Conservation (phyloP, 2,113 vertebrate species). For the Coptodon rendalli region DNA sequence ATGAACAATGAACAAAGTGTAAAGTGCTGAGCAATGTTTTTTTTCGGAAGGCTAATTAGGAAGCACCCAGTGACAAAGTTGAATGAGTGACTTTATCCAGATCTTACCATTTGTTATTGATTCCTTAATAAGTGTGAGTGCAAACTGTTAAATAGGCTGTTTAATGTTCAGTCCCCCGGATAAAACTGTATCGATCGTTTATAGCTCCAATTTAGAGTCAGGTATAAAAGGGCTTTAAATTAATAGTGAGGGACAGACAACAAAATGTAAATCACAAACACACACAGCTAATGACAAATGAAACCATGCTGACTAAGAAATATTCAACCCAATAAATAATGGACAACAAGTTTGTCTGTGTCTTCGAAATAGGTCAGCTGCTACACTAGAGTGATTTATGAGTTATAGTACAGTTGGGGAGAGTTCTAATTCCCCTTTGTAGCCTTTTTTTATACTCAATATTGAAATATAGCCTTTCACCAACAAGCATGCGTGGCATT, state of each 20-base stretch:
- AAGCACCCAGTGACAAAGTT: background rate
- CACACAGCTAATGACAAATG: background rate
- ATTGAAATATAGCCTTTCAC: constrained; percentile 59
- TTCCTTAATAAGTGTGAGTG: background rate
- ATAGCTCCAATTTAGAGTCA: background rate
- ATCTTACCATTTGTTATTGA: background rate
- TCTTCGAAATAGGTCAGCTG: constrained; percentile 45
- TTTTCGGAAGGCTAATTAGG: constrained; percentile 4
- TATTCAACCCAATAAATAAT: background rate
- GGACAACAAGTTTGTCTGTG: constrained; percentile 2
- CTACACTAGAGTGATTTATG: constrained; percentile 40
- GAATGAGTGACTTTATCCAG: constrained; percentile 12
- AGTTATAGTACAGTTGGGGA: background rate
- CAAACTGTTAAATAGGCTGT: background rate
- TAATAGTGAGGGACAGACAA: background rate
- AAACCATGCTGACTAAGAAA: background rate
- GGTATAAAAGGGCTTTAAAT: background rate
- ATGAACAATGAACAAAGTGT: constrained; percentile 33
- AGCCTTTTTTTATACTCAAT: constrained; percentile 49
- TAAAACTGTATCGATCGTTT: background rate
- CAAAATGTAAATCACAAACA: background rate
- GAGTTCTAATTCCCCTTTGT: constrained; percentile 44
- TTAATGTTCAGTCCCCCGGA: background rate
- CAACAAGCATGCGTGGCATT: constrained; percentile 36
- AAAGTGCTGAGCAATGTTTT: constrained; percentile 43